These are phyloP conservation scores for Phylloscopus trochilus DNA, from an alignment of 2,113 vertebrate species.

Conservation along the genomic window DNA sequence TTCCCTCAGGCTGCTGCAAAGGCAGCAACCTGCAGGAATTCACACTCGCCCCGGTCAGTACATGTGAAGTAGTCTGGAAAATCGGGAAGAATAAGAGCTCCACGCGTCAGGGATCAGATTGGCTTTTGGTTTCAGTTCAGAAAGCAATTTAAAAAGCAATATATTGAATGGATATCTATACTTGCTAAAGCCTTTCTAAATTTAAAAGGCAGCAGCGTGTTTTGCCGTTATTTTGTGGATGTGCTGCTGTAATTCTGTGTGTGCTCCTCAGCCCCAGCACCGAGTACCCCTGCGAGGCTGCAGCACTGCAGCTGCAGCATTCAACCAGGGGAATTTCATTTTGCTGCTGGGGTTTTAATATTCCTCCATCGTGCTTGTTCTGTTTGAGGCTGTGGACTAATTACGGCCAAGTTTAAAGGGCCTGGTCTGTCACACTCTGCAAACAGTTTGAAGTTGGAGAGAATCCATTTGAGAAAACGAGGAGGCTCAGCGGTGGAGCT, in stretches of 20 bases:
- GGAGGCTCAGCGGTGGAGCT: conserved; percentile 22
- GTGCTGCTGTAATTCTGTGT: background rate
- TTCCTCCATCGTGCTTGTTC: conserved; percentile 56
- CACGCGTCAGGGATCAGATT: background rate
- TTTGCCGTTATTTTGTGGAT: background rate
- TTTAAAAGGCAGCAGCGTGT: background rate
- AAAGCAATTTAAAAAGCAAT: conserved; percentile 41
- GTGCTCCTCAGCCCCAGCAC: background rate
- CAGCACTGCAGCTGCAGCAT: background rate
- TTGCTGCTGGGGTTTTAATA: conserved; percentile 62
- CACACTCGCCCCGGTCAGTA: background rate
- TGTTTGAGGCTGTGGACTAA: conserved; percentile 60
- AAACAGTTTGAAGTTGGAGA: conserved; percentile 65
- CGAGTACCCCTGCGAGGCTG: background rate
- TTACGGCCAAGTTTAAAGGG: conserved; percentile 64
- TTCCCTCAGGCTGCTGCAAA: background rate
- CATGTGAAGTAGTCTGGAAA: conserved; percentile 6
- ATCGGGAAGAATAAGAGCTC: conserved; percentile 37
- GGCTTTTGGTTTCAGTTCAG: conserved; percentile 46
- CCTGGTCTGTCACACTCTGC: conserved; percentile 58
- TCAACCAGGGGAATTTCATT: conserved; percentile 17
- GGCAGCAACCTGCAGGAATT: background rate
- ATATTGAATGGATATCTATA: conserved; percentile 6
- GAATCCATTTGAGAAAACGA: conserved; percentile 65
- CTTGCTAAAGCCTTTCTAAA: background rate